Base-by-base conservation (phyloP, 1,140 invertebrate genomes). In the Drosophila subpulchrella region DNA sequence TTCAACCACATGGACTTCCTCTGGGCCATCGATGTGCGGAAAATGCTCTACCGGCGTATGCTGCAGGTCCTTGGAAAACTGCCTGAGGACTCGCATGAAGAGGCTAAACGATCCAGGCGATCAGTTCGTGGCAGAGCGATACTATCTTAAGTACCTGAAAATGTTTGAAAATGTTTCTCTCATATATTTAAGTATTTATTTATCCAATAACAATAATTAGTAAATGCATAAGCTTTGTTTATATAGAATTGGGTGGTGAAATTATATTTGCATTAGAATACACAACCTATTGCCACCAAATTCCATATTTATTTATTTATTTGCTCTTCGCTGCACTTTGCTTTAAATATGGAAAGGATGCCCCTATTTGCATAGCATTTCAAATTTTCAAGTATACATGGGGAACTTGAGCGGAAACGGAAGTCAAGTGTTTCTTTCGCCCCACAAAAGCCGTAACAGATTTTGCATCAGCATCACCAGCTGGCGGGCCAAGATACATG, bases 1-100 rank as follows among this genome's bases (percentile, higher is more conserved):
- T 96, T 95, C 61, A 95, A 95, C 78, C 95, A 96, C 76, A 81
- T 95, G 60, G 95, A 96, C 72, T 96, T 94, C 74, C 89, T 96
- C 10, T 96, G 95, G 93, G 95, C 94, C 0, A 94, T 93, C 34
- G 93, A 95, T 62, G 95, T 93, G 0, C 93, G 94, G 34, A 89
- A 84, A 36, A 85, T 95, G 13, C 81, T 96, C 0, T 96, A 96
- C 63, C 81, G 94, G 41, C 91, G 94, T n/a, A 81, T 95, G 38
- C 70, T 95, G 39, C 93, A 93, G 39, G 85, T 91, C 46, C 76
- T 86, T 10, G 82, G 79, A 41, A 82, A 82, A 24, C 32, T 51
- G 17, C 70, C 68, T 3, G 60, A 76, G 32, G 55, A 59, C 12
- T 2, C 32, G n/a, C 39, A 44, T 4, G 57, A 51, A 46, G 77